Evolutionary conservation across 2,888 invertebrate genomes (phyloP).

Genomic region (Nineta flava): DNA sequence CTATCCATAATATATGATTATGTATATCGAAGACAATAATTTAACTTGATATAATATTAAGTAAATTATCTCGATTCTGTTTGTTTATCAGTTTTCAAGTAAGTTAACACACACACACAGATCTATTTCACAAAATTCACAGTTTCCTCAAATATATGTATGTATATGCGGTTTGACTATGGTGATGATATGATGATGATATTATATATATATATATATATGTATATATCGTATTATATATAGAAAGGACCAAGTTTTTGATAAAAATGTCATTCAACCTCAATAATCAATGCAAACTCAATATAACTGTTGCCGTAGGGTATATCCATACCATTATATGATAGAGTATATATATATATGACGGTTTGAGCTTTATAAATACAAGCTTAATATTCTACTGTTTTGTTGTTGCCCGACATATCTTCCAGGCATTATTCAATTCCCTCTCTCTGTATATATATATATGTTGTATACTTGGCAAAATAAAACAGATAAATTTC

Average conservation of each 20-base stretch:
- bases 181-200: too few species aligned
- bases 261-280: slow-evolving; percentile 7
- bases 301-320: slow-evolving; percentile 7
- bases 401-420: slow-evolving; percentile 1
- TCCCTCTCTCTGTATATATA: background rate
- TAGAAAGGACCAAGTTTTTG: slow-evolving; percentile 3
- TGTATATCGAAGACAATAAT: background rate
- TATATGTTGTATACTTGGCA: background rate
- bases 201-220: background rate
- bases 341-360: background rate
- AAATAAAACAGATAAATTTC: background rate
- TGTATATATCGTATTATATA: background rate
- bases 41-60: background rate
- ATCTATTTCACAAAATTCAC: background rate
- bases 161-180: background rate
- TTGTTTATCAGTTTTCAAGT: background rate
- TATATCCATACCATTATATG: slow-evolving; percentile 2
- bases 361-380: too few species aligned
- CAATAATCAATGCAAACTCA: slow-evolving; percentile 9
- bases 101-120: too few species aligned
- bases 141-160: background rate
- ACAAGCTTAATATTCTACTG: background rate
- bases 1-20: too few species aligned
- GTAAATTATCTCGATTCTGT: background rate
- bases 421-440: background rate